Base-by-base conservation (phyloP, 2,888 invertebrate genomes). In the Idaea biselata region DNA sequence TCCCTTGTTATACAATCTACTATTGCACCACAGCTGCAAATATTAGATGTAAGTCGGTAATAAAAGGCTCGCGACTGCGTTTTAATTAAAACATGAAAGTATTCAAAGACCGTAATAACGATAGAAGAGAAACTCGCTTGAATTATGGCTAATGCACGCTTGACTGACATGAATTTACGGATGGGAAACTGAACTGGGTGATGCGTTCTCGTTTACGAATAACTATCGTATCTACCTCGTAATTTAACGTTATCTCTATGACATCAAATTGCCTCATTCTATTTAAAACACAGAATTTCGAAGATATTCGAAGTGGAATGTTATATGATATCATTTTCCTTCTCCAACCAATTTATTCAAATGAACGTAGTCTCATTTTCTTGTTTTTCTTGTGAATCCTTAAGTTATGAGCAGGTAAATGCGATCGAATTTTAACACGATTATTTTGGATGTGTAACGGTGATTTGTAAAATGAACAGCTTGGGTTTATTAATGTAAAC, bases 71-170 rank as follows among this genome's bases (percentile, higher is more conserved):
- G 70, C 69, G 76, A 74, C 73, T 76, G 69, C 71, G 74, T 80
- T 87, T 86, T 88, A 88, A 88, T 88, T 87, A 87, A 84, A 79
- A 76, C 82, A 82, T 84, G 76, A 83, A 44, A 84, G 81, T 82
- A 86, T 87, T 84, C 85, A 86, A 84, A 85, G 80, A 76, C 77
- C 77, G 81, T 79, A 80, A 83, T 83, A 84, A 83, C 82, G 79
- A 79, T 73, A 69, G 60, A 65, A 70, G 76, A 72, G 73, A 73
- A 77, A 76, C 70, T 76, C 72, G 64, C 73, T 71, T 73, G 74
- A 79, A 74, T 78, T 80, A 80, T 73, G 66, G 69, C 66, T 64
- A 63, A 65, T 63, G 65, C 63, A 63, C 67, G 63, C 64, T 65
- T 73, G 68, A 75, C 73, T 69, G 68, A 60, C 60, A 63, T 71